Evolutionary conservation across 2,113 vertebrate genomes (phyloP).

Genomic region (Furnarius figulus): DNA sequence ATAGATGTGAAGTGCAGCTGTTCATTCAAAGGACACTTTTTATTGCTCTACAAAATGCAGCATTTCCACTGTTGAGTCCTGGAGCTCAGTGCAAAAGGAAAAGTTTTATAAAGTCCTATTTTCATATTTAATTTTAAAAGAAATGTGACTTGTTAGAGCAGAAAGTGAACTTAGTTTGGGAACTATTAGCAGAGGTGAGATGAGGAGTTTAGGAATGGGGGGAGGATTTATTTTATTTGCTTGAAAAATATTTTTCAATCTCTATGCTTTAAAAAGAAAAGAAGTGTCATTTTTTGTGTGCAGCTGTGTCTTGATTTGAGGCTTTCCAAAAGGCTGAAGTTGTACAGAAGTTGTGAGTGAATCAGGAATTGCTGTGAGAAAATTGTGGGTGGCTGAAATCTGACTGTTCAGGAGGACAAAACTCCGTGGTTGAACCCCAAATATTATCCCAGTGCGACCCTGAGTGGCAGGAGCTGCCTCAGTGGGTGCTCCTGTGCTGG

Average conservation of each 20-base stretch:
- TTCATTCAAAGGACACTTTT: background rate
- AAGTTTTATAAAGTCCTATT: background rate
- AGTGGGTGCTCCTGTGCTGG: background rate
- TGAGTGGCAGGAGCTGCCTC: background rate
- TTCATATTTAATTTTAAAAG: background rate
- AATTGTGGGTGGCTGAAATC: too few relatives aligned
- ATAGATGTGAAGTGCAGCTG: conserved; percentile 12
- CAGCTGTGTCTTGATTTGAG: background rate
- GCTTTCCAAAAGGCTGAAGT: background rate
- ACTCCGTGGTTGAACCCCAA: background rate
- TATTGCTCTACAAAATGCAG: background rate
- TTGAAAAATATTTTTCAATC: background rate
- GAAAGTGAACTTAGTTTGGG: background rate
- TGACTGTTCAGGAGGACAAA: background rate
- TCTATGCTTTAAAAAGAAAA: background rate
- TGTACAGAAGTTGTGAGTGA: background rate
- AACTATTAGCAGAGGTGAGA: background rate
- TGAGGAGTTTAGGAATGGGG: background rate
- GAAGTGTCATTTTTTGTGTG: background rate
- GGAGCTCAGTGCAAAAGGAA: background rate
- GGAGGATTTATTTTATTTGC: background rate
- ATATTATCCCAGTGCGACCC: background rate
- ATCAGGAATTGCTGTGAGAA: background rate
- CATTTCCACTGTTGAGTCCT: background rate
- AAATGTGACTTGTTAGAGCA: background rate